Conservation (phyloP, 2,113 vertebrate species). For the Pholis gunnellus region DNA sequence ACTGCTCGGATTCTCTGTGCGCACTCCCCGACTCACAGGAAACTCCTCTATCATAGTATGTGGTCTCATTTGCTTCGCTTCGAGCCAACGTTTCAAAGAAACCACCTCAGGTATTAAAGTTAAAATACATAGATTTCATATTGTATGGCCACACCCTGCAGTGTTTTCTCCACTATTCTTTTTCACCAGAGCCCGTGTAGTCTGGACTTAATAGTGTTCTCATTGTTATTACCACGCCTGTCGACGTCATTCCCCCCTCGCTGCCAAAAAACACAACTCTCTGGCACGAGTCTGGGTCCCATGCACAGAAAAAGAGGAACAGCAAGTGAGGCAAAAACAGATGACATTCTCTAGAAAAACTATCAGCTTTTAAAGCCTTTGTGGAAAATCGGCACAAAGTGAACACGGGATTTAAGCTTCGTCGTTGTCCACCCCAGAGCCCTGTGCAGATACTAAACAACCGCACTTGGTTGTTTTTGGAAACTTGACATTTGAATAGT, state of each 20-base stretch:
- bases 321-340: slow-evolving; percentile 65
- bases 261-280: slow-evolving; percentile 81
- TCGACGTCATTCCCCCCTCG: slow-evolving; percentile 76
- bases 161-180: neutral
- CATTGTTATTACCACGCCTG: slow-evolving; percentile 87
- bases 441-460: neutral
- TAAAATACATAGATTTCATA: slow-evolving; percentile 11
- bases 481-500: slow-evolving; percentile 41
- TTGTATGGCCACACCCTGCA: slow-evolving; percentile 48
- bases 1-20: slow-evolving; percentile 69
- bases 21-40: slow-evolving; percentile 70
- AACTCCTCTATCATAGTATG: slow-evolving; percentile 62
- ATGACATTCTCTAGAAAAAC: slow-evolving; percentile 58
- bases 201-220: slow-evolving; percentile 79
- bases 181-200: slow-evolving; percentile 19
- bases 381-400: slow-evolving; percentile 3
- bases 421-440: neutral
- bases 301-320: slow-evolving; percentile 49
- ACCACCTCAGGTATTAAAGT: slow-evolving; percentile 20
- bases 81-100: slow-evolving; percentile 29
- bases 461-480: neutral
- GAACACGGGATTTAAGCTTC: slow-evolving; percentile 2
- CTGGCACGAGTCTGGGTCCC: slow-evolving; percentile 71
- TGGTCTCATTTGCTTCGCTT: slow-evolving; percentile 30
- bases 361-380: slow-evolving; percentile 21